Evolutionary conservation across 53 echinoderm and acorn worm species (phyloP).

Genomic region (Holothuria scabra): DNA sequence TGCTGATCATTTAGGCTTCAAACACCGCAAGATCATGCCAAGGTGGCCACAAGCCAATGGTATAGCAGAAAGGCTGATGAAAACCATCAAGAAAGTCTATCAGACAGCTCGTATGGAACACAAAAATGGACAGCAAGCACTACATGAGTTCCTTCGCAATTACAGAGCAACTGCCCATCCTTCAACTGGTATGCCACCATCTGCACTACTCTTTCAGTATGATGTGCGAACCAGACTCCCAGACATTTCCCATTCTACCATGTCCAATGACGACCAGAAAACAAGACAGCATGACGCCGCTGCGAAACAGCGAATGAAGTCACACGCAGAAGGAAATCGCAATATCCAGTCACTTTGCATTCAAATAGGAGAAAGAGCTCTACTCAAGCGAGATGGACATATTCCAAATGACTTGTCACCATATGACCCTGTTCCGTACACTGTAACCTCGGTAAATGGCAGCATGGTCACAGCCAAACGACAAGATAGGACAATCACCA

Average conservation of each 20-base stretch:
- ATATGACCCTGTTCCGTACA: slow-evolving; percentile 60
- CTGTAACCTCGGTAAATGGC: slow-evolving; percentile 31
- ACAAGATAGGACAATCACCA: slow-evolving; percentile 10
- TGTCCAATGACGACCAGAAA: not conserved
- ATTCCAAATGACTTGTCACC: slow-evolving; percentile 54
- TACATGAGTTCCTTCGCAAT: slow-evolving; percentile 63
- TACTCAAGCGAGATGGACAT: slow-evolving; percentile 56
- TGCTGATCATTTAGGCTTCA: too few relatives aligned
- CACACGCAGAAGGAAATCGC: slow-evolving; percentile 41
- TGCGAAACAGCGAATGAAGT: slow-evolving; percentile 55
- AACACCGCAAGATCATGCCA: too few relatives aligned
- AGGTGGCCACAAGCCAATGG: too few relatives aligned
- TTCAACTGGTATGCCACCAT: too few relatives aligned
- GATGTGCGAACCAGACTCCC: slow-evolving; percentile 12
- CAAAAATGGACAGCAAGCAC: slow-evolving; percentile 59
- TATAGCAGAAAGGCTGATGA: too few relatives aligned
- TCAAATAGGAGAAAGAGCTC: slow-evolving; percentile 52
- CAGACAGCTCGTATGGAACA: slow-evolving; percentile 57
- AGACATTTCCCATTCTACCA: not conserved
- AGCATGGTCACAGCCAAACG: slow-evolving; percentile 50
- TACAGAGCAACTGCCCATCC: too few relatives aligned
- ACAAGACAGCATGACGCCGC: not conserved
- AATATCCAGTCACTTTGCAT: slow-evolving; percentile 10
- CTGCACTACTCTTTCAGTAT: slow-evolving; percentile 58
- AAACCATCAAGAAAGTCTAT: too few relatives aligned